Conservation (phyloP, 2,113 vertebrate genomes). For the Rhagologus leucostigma region DNA sequence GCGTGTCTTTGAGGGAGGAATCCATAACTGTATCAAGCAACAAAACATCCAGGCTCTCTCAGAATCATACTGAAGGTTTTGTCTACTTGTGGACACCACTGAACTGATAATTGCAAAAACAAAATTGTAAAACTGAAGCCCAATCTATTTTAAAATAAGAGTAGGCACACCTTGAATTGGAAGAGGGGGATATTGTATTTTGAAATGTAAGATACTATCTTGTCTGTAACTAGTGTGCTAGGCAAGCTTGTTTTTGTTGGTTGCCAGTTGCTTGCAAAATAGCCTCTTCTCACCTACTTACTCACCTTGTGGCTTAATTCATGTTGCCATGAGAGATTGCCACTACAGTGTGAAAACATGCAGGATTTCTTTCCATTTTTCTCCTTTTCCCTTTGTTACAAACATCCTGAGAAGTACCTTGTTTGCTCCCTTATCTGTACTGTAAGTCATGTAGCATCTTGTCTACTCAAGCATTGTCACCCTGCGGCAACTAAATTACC, state of each 20-base stretch:
- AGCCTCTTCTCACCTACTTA: neutral
- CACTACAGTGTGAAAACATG: neutral
- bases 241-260: neutral
- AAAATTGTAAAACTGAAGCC: constrained; percentile 43
- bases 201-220: neutral
- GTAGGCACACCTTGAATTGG: constrained; percentile 23
- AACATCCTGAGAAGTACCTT: neutral
- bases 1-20: constrained; percentile 66
- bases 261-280: neutral
- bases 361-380: neutral
- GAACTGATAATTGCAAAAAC: constrained; percentile 47
- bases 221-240: neutral
- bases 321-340: neutral
- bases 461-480: neutral
- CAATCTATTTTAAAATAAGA: constrained; percentile 48
- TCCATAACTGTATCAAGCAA: constrained; percentile 42
- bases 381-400: neutral
- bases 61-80: constrained; percentile 58
- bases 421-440: neutral
- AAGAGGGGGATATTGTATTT: neutral
- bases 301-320: neutral
- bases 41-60: constrained; percentile 43
- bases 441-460: neutral
- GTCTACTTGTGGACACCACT: constrained; percentile 45
- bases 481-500: neutral